Evolutionary conservation across 2,888 invertebrate species (phyloP), one percentile per base, ranked within the genome.

Genomic region (Myathropa florea): DNA sequence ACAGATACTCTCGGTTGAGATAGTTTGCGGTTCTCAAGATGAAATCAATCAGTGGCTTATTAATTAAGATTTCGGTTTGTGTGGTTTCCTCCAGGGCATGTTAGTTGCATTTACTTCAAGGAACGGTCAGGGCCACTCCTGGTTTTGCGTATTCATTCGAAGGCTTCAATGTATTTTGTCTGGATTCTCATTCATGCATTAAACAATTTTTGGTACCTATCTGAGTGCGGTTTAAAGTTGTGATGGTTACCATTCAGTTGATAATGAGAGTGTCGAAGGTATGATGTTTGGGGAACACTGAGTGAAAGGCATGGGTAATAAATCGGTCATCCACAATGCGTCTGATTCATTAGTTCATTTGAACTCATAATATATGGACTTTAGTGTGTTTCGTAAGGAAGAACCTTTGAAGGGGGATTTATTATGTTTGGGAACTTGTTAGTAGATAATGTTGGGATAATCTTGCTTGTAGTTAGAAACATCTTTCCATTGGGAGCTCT

Each of bases 1-100:
- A 78, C 82, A 77, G 77, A 85, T 77, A 73, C 72, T 85, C 57
- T 46, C 46, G 46, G 46, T 46, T 39, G 67, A 84, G 71, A 76
- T 84, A 72, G 81, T 84, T 84, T 81, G 75, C 67, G 67, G 57
- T 55, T 61, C 18, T 39, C 39, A 18, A 21, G 63, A 57, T 59
- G 30, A 14, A 64, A 64, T 71, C 71, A 71, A 77, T 77, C 55
- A 63, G 63, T 78, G 61, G 68, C 57, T 67, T 59, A 67, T 67
- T 64, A 67, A 76, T 76, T 76, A 65, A 10, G 67, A 67, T 39
- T 59, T 60, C 7, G 46, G 46, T 46, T 46, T 46, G 46, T 46
- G 46, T 46, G 46, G 39, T n/a, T 46, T 46, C n/a, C 39, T 39
- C 14, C 14, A n/a, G n/a, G 18, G 39, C n/a, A n/a, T 39, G 39